Evolutionary conservation across 30 jellyfish, hydroid and myxozoan species (phyloP).

Genomic region (Turritopsis rubra): DNA sequence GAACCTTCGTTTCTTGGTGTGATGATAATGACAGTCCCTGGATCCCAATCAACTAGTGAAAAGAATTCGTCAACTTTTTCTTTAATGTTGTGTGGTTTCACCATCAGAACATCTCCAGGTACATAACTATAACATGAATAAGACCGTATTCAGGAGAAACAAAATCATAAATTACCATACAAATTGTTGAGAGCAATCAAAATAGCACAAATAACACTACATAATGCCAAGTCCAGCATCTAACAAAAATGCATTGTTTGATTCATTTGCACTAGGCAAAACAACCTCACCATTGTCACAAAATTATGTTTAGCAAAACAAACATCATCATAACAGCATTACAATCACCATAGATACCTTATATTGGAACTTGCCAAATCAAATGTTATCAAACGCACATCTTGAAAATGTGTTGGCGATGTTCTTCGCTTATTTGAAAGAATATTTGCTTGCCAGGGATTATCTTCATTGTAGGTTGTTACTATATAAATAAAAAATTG

Average conservation of each 20-base stretch:
- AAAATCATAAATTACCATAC: too few species aligned
- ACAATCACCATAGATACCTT: slow-evolving; percentile 27
- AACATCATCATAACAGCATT: too few species aligned
- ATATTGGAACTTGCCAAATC: slow-evolving; percentile 49
- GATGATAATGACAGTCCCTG: slow-evolving; percentile 23
- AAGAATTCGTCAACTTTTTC: slow-evolving; percentile 62
- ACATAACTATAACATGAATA: slow-evolving; percentile 31
- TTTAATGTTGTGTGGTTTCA: slow-evolving; percentile 65
- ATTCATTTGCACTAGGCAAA: not conserved
- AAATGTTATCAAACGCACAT: slow-evolving; percentile 56
- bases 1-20: slow-evolving; percentile 45
- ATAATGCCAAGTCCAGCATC: too few species aligned
- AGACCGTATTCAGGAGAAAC: not conserved
- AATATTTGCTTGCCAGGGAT: slow-evolving; percentile 52
- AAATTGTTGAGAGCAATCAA: too few species aligned
- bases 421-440: slow-evolving; percentile 54
- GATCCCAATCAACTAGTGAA: slow-evolving; percentile 45
- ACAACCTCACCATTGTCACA: too few species aligned
- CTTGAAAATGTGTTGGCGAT: slow-evolving; percentile 76
- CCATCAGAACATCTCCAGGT: slow-evolving; percentile 97
- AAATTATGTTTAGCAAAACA: too few species aligned
- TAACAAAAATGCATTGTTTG: not conserved
- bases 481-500: not conserved
- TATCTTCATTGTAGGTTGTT: slow-evolving; percentile 19
- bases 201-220: too few species aligned